Conservation (phyloP, 1,140 invertebrate species). For the Arion vulgaris region DNA sequence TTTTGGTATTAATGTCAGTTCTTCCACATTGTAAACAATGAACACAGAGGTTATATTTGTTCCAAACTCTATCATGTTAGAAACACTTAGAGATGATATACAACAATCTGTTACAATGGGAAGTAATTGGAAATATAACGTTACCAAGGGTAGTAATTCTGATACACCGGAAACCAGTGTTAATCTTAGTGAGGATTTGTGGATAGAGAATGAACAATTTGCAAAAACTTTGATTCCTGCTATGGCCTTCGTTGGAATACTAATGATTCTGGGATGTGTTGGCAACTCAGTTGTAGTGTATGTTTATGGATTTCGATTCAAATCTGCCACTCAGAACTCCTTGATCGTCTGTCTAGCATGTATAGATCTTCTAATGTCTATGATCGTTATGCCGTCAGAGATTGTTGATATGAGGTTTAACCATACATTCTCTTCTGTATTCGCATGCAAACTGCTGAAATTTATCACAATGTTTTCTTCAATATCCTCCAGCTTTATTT, state of each 20-base stretch:
- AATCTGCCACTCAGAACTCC: slow-evolving; percentile 38
- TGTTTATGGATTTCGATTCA: slow-evolving; percentile 47
- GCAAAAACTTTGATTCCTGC: slow-evolving; percentile 40
- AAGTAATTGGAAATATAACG: too few species aligned
- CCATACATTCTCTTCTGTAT: slow-evolving; percentile 50
- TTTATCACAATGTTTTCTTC: slow-evolving; percentile 53
- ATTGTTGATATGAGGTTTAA: slow-evolving; percentile 52
- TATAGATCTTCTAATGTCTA: slow-evolving; percentile 46
- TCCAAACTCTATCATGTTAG: too few species aligned
- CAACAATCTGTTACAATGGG: too few species aligned
- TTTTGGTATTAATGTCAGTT: too few species aligned
- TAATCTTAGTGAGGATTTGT: not conserved
- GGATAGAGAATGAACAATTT: slow-evolving; percentile 9
- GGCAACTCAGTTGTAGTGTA: slow-evolving; percentile 45
- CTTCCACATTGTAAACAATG: too few species aligned
- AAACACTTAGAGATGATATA: too few species aligned
- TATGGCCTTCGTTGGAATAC: slow-evolving; percentile 43
- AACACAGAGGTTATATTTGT: too few species aligned
- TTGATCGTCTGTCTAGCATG: slow-evolving; percentile 50
- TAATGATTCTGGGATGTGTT: slow-evolving; percentile 39
- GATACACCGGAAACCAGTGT: not conserved
- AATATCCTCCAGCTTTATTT: slow-evolving; percentile 51
- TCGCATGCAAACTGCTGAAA: slow-evolving; percentile 56
- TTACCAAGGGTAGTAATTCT: too few species aligned
- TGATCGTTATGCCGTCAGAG: slow-evolving; percentile 52